These are phyloP conservation scores for Oryzias sinensis DNA, from an alignment of 2,797 vertebrate species.

Conservation along the genomic window DNA sequence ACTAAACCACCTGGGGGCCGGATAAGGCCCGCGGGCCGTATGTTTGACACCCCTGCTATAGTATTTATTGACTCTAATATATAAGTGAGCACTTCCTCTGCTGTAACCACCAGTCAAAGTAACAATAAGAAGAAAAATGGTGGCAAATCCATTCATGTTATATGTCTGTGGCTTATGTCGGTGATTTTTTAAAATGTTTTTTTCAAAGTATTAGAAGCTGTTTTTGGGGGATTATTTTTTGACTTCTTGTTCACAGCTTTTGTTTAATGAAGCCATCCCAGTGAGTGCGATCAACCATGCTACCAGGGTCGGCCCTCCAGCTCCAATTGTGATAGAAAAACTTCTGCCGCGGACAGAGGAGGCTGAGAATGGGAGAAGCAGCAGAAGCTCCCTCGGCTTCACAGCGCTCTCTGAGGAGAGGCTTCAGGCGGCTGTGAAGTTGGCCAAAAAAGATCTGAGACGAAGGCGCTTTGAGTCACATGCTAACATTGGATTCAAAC, in stretches of 20 bases:
- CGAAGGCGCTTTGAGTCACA: constrained; percentile 64
- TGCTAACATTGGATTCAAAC: constrained; percentile 29
- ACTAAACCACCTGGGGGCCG: too few species aligned
- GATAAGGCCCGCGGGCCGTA: too few species aligned
- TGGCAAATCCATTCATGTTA: too few species aligned
- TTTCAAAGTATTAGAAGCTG: too few species aligned
- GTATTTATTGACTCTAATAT: too few species aligned
- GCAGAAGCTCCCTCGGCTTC: constrained; percentile 78
- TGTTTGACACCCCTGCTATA: too few species aligned
- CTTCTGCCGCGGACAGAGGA: constrained; percentile 56
- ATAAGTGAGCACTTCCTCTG: too few species aligned
- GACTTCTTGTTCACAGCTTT: constrained; percentile 71
- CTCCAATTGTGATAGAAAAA: constrained; percentile 89
- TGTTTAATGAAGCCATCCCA: constrained; percentile 84
- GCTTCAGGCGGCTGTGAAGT: constrained; percentile 81
- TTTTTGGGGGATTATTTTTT: too few species aligned
- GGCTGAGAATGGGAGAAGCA: constrained; percentile 42
- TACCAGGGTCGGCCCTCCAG: constrained; percentile 75
- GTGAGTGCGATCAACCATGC: constrained; percentile 79
- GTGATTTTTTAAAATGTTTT: too few species aligned
- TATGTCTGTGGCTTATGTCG: too few species aligned
- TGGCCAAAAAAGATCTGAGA: constrained; percentile 88
- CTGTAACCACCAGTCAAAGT: too few species aligned
- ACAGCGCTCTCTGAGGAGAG: constrained; percentile 88
- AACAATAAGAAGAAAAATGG: too few species aligned